phyloP scores from a whole-genome alignment of 1,140 invertebrate genomes.

The Planococcus citri region DNA sequence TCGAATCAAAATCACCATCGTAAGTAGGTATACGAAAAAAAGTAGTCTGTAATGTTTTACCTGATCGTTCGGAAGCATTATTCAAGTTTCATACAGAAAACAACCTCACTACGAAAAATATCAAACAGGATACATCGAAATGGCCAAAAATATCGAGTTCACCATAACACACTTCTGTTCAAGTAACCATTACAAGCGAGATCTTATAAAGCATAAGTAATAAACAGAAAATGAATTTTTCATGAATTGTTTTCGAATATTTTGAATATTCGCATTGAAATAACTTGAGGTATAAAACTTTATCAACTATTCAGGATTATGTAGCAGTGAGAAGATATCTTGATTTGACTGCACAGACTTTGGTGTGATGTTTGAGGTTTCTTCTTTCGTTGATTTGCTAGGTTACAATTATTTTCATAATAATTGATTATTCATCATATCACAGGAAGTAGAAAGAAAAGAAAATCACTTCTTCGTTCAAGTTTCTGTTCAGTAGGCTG shows the following conservation, averaged over 20 bases:
- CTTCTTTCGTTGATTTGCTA: not conserved
- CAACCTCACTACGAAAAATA: not conserved
- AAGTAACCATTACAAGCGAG: not conserved
- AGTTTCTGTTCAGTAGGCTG: not conserved
- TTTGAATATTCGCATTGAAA: too few relatives aligned
- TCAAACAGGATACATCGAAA: not conserved
- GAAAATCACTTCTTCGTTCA: not conserved
- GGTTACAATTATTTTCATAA: not conserved
- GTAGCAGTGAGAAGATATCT: not conserved
- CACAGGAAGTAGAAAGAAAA: too few relatives aligned
- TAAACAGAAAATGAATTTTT: too few relatives aligned
- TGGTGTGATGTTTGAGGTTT: not conserved
- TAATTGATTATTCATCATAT: too few relatives aligned
- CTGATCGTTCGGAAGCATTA: constrained; percentile 25
- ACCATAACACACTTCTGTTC: not conserved
- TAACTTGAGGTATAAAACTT: not conserved
- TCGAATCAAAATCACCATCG: not conserved
- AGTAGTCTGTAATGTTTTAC: constrained; percentile 14
- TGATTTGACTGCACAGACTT: too few relatives aligned
- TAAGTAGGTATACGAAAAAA: not conserved
- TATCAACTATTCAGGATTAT: not conserved
- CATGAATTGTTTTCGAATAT: too few relatives aligned
- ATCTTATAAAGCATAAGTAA: not conserved
- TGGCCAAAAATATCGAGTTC: not conserved
- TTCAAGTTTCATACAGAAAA: not conserved